Conservation (phyloP, 1,140 invertebrate genomes). For the Daktulosphaira vitifoliae region DNA sequence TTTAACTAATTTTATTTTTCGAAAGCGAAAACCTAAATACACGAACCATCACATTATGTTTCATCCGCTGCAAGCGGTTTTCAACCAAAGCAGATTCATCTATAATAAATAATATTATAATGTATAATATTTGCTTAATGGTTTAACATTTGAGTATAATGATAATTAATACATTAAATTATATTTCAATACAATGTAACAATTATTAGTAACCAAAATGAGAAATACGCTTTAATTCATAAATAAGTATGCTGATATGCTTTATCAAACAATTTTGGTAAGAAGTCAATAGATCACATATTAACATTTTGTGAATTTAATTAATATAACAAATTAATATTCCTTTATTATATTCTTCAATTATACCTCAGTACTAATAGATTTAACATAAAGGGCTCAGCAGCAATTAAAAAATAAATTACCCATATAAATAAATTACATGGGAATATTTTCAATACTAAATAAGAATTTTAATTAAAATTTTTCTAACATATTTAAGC, state of each 20-base stretch:
- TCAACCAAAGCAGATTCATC: slow-evolving; percentile 19
- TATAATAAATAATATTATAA: slow-evolving; percentile 28
- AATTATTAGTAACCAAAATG: too few relatives aligned
- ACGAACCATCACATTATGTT: slow-evolving; percentile 23
- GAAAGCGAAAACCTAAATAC: slow-evolving; percentile 18
- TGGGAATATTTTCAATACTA: too few relatives aligned
- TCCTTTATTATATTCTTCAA: background rate
- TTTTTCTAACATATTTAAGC: too few relatives aligned
- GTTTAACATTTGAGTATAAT: background rate
- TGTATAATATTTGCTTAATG: slow-evolving; percentile 9
- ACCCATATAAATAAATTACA: too few relatives aligned
- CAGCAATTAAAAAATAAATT: slow-evolving; percentile 3
- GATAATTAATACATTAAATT: background rate
- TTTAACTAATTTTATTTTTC: slow-evolving; percentile 16
- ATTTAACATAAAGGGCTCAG: slow-evolving; percentile 30
- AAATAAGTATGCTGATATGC: too few relatives aligned
- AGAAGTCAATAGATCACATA: too few relatives aligned
- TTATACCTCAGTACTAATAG: slow-evolving; percentile 15
- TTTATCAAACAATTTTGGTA: too few relatives aligned
- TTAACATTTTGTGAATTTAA: too few relatives aligned
- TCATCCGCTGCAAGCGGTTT: slow-evolving; percentile 28
- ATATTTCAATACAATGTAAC: too few relatives aligned
- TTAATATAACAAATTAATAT: too few relatives aligned
- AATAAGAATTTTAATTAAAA: too few relatives aligned
- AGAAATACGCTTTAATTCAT: too few relatives aligned